Evolutionary conservation across 1,140 invertebrate species (phyloP).

Genomic region (Dreissena rostriformis): DNA sequence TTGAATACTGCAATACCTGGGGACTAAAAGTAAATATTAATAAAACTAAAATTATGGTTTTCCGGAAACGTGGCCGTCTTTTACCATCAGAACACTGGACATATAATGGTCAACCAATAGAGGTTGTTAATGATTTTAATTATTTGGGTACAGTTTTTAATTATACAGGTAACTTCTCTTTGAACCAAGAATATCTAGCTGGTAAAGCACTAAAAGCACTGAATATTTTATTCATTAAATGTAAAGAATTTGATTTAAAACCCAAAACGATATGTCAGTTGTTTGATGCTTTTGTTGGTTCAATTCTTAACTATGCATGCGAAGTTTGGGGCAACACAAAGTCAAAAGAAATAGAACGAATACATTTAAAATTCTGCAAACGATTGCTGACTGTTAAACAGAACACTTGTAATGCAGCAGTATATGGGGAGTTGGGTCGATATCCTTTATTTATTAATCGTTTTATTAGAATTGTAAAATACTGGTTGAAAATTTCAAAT

Average conservation of each 20-base stretch:
- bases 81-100: no score
- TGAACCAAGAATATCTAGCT: no score
- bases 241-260: slow-evolving; percentile 7
- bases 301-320: slow-evolving; percentile 22
- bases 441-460: slow-evolving; percentile 13
- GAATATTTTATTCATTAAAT: background rate
- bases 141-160: no score
- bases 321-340: slow-evolving; percentile 16
- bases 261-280: background rate
- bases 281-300: slow-evolving; percentile 29
- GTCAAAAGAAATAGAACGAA: slow-evolving; percentile 27
- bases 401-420: slow-evolving; percentile 22
- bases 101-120: no score
- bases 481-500: background rate
- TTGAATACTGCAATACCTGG: no score
- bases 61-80: no score
- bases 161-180: no score
- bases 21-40: no score
- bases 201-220: no score
- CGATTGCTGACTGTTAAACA: slow-evolving; percentile 2
- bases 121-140: no score
- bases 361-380: slow-evolving; percentile 33
- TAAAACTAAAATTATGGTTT: no score
- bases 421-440: slow-evolving; percentile 19
- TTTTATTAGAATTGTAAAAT: slow-evolving; percentile 18